Evolutionary conservation across 2,797 vertebrate genomes (phyloP), one percentile per base, ranked within the genome.

Genomic region (Microctenopoma stevenorrisi): DNA sequence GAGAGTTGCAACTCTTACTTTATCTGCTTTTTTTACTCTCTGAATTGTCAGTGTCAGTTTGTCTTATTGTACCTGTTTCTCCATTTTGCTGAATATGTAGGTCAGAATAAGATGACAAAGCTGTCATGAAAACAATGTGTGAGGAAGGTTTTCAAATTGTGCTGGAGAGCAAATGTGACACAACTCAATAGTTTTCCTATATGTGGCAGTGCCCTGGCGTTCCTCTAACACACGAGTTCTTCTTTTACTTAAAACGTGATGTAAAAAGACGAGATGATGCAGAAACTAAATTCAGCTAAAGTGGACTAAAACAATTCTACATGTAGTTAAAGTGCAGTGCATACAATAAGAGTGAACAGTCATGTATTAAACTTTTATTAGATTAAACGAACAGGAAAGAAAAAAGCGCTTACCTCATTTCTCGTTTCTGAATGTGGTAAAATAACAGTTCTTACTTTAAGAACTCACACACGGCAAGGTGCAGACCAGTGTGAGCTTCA

Each of bases 61-160:
- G 4, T 63, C 25, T 68, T 54, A 30, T 78, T 63, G 52, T 4
- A 22, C 48, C 46, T 42, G 3, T 48, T 62, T 72, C 52, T 70
- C 9, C 12, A 22, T 74, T 55, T 51, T 63, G 52, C 61, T 65
- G 69, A 59, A 66, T 72, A 79, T 78, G 62, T 76, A 74, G 81
- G 64, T 84, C 74, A 84, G 54, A 59, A 63, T n/a, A 47, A 79
- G 69, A 61, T 60, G 64, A 33, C 46, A 78, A 49, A 47, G n/a
- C 35, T 10, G 57, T 78, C 40, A 26, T 35, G 43, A 61, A 64
- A 72, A 72, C 33, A 0, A 12, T 44, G 22, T 44, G 52, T 30
- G 48, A 25, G 52, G 57, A 56, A 10, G 46, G 22, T 61, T 44
- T 26, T 40, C 43, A 35, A 68, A 64, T 50, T 61, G 47, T 68